Evolutionary conservation across 2,797 vertebrate genomes (phyloP), one percentile per base, ranked within the genome.

Genomic region (Anisognathus igniventris): DNA sequence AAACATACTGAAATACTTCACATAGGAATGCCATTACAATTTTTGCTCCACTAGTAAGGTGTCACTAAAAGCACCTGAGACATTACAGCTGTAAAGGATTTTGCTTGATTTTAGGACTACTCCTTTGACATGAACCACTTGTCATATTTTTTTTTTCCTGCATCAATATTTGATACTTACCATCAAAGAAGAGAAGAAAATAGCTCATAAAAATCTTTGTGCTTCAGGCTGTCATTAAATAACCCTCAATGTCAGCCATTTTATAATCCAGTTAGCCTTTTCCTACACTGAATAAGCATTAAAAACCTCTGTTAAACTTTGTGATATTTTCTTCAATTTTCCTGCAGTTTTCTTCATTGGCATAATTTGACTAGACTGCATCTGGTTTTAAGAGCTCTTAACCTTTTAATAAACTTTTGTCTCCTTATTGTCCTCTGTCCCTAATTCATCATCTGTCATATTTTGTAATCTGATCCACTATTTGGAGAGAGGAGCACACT

Each of bases 401-500:
- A 58, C 39, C 78, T 93, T 92, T 73, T 82, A 96, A 86, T 92
- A 93, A 95, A 82, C 54, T 76, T 79, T 67, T 18, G 42, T 73
- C 84, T 94, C 31, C 3, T 73, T 92, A 80, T 90, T 73, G 54
- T 87, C 33, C 31, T 56, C 42, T 44, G 60, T 74, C 70, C 86
- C 44, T 74, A 81, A 58, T 82, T 87, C 9, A 64, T 92, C 35
- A 44, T 81, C 95, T 95, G 47, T 79, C 86, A 53, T 84, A 27
- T 75, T 92, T 74, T 54, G 44, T 60, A 83, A 86, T 42, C 40
- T 80, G 72, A 95, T 86, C 77, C 45, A 23, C 12, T 5, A 19
- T 84, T 93, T 83, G 44, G 37, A 95, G 84, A 88, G 30, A 71
- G 12, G 60, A 88, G 44, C 31, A 66, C 47, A 79, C 17, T 90